Conservation (phyloP, 2,888 invertebrate species). For the Nasonia oneida region DNA sequence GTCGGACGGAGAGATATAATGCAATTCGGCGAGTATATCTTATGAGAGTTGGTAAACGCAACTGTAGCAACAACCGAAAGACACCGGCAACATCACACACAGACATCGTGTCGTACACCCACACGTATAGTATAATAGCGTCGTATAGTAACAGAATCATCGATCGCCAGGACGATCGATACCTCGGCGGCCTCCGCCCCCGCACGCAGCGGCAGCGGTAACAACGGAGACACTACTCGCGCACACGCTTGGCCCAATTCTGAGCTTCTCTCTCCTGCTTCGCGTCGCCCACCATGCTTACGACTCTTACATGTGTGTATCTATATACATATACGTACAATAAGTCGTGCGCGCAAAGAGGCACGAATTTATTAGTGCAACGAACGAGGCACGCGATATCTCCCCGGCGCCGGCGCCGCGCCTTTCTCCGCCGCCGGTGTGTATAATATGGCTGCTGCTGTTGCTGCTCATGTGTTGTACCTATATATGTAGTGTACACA, state of each 20-base stretch:
- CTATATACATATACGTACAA: background rate
- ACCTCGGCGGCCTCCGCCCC: background rate
- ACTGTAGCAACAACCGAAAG: background rate
- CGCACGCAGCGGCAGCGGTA: background rate
- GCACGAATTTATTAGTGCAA: constrained; percentile 7
- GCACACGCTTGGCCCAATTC: constrained; percentile 9
- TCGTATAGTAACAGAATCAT: background rate
- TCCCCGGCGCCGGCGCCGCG: constrained; percentile 15
- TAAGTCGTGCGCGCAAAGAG: background rate
- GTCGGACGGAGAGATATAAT: background rate
- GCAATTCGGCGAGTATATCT: background rate
- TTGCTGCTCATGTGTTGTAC: background rate
- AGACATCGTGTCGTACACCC: background rate
- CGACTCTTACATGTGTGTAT: background rate
- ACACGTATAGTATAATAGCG: background rate
- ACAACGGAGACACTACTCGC: constrained; percentile 1
- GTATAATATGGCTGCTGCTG: background rate
- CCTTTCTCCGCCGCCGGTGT: background rate
- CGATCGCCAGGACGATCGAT: background rate
- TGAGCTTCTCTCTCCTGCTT: background rate
- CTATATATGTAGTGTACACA: background rate
- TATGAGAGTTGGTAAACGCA: background rate
- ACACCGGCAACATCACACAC: background rate
- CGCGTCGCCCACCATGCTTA: background rate
- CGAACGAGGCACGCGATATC: background rate